These are phyloP conservation scores for Champsocephalus esox DNA, from an alignment of 2,797 vertebrate species.

Conservation along the genomic window DNA sequence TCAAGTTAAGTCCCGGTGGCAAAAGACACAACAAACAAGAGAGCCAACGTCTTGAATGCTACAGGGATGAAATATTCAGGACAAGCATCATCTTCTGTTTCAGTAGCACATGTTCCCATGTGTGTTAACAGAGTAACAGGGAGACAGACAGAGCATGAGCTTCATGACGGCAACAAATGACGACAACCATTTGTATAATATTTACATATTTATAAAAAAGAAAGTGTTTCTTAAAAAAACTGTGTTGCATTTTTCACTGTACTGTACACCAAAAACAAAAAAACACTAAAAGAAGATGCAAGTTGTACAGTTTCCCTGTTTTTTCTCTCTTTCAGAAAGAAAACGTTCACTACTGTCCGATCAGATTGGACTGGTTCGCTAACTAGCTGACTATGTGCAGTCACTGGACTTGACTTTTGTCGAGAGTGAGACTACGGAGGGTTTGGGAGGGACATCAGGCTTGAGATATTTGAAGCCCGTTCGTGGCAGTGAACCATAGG, in stretches of 20 bases:
- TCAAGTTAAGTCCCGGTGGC: slow-evolving; percentile 62
- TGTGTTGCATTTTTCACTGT: slow-evolving; percentile 81
- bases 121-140: slow-evolving; percentile 84
- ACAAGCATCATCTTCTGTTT: slow-evolving; percentile 68
- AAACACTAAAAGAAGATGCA: slow-evolving; percentile 83
- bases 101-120: slow-evolving; percentile 85
- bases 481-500: slow-evolving; percentile 94
- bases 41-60: slow-evolving; percentile 75
- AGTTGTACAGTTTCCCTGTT: slow-evolving; percentile 82
- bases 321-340: slow-evolving; percentile 64
- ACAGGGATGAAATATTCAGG: slow-evolving; percentile 75
- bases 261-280: slow-evolving; percentile 86
- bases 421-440: slow-evolving; percentile 92
- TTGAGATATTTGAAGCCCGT: slow-evolving; percentile 94
- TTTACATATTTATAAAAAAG: slow-evolving; percentile 86
- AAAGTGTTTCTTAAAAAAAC: slow-evolving; percentile 71
- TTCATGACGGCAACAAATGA: slow-evolving; percentile 74
- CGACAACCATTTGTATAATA: slow-evolving; percentile 82
- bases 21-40: slow-evolving; percentile 67
- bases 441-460: slow-evolving; percentile 98
- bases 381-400: slow-evolving; percentile 92
- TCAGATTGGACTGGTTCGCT: slow-evolving; percentile 61
- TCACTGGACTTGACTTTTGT: slow-evolving; percentile 95
- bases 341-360: slow-evolving; percentile 64
- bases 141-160: slow-evolving; percentile 83